These are phyloP conservation scores for Hofmannophila pseudospretella DNA, from an alignment of 2,888 invertebrate genomes.

Conservation along the genomic window DNA sequence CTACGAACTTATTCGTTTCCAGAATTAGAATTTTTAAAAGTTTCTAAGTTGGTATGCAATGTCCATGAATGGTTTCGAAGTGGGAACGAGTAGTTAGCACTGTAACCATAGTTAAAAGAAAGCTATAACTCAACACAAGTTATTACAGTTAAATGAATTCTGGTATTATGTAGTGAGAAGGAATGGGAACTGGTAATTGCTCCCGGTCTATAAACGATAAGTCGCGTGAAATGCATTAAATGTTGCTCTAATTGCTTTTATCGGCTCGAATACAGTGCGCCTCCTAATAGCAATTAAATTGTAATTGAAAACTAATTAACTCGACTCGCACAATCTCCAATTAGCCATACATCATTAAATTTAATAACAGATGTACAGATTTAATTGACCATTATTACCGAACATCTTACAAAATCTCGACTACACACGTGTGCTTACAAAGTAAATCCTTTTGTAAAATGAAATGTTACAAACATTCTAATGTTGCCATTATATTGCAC, in stretches of 20 bases:
- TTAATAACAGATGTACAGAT: constrained; percentile 26
- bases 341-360: constrained; percentile 43
- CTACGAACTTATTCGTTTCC: no score
- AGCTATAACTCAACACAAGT: not conserved
- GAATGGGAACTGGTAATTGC: constrained; percentile 13
- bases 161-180: not conserved
- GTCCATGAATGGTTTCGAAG: no score
- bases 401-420: constrained; percentile 18
- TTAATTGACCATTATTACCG: constrained; percentile 26
- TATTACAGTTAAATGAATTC: not conserved
- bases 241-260: constrained; percentile 43
- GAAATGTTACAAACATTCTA: constrained; percentile 26
- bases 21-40: no score
- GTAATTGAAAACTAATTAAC: constrained; percentile 54
- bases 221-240: constrained; percentile 31
- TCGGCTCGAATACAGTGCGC: constrained; percentile 30
- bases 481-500: constrained; percentile 37
- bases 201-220: constrained; percentile 26
- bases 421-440: constrained; percentile 9
- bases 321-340: constrained; percentile 37
- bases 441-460: constrained; percentile 12
- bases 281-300: constrained; percentile 45
- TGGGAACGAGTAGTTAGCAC: no score
- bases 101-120: no score
- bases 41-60: no score